Base-by-base conservation (phyloP, 1,140 invertebrate species). In the Pygmarrhopalites habei region DNA sequence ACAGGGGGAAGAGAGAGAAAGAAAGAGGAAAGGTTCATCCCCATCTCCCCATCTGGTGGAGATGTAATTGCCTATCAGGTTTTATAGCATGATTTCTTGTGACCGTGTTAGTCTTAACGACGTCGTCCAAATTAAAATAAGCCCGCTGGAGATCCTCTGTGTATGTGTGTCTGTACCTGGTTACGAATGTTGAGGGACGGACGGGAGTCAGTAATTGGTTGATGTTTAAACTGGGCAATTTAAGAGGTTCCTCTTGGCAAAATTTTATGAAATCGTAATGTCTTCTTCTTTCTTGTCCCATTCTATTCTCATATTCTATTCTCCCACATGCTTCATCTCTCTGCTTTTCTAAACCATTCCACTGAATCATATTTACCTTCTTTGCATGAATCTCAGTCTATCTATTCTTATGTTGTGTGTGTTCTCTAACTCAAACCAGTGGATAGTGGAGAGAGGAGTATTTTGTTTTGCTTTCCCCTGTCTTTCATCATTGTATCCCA, bases 51-150 rank as follows among this genome's bases (percentile, higher is more conserved):
- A 64, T 59, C 57, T 64, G 57, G 49, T 56, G 51, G 19, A 26
- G 52, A 19, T 30, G 59, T 61, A 65, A 65, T 65, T 57, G 58
- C 51, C 58, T 61, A 61, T 65, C 39, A 65, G 46, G 53, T 65
- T 65, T 60, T 55, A 56, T 59, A 30, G 51, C 23, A 57, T 47
- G 64, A 61, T 35, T 61, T 35, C 58, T 49, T 43, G 21, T 55
- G 43, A 61, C 39, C 58, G n/a, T 46, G 53, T 58, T 63, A 57
- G 35, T 53, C 41, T 60, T 58, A 65, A 60, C 44, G 58, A 65
- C 53, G 59, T 65, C 49, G 61, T 65, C 64, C 58, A 65, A 65
- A 65, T 65, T 65, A 65, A 60, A 65, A 61, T 57, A 49, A 57
- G 58, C 58, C 64, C 51, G 23, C 14, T 30, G 43, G 56, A 58